Conservation (phyloP, 2,888 invertebrate species). For the Lasius fuliginosus region DNA sequence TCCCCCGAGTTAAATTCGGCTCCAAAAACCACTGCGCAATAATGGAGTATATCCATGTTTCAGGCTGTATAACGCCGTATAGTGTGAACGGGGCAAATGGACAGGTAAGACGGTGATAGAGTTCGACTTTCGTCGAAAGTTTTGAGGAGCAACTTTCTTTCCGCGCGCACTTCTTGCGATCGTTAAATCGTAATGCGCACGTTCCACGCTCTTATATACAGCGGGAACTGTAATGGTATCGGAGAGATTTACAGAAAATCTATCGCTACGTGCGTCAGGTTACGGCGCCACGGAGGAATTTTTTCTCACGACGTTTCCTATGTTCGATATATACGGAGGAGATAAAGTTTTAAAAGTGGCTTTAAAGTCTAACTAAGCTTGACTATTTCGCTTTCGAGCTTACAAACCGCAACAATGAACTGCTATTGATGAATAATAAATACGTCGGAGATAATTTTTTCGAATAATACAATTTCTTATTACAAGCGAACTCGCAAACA, state of each 20-base stretch:
- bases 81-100: constrained; percentile 38
- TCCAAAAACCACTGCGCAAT: constrained; percentile 50
- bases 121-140: constrained; percentile 46
- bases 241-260: constrained; percentile 45
- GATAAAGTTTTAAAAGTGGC: constrained; percentile 49
- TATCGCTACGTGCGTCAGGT: constrained; percentile 48
- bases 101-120: constrained; percentile 31
- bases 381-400: constrained; percentile 2
- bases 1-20: constrained; percentile 49
- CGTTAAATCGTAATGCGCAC: constrained; percentile 25
- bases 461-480: not conserved
- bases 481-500: not conserved
- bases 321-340: constrained; percentile 23
- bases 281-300: constrained; percentile 28
- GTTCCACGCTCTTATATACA: constrained; percentile 18
- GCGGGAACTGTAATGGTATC: constrained; percentile 40
- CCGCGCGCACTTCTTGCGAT: constrained; percentile 37
- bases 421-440: constrained; percentile 19
- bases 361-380: constrained; percentile 19
- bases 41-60: constrained; percentile 58
- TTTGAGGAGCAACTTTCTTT: constrained; percentile 48
- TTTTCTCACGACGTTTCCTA: constrained; percentile 21
- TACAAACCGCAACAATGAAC: constrained; percentile 42
- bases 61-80: constrained; percentile 2
- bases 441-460: not conserved